These are phyloP conservation scores for Echinops telfairi DNA, from an alignment of 2,113 vertebrate genomes.

Conservation along the genomic window DNA sequence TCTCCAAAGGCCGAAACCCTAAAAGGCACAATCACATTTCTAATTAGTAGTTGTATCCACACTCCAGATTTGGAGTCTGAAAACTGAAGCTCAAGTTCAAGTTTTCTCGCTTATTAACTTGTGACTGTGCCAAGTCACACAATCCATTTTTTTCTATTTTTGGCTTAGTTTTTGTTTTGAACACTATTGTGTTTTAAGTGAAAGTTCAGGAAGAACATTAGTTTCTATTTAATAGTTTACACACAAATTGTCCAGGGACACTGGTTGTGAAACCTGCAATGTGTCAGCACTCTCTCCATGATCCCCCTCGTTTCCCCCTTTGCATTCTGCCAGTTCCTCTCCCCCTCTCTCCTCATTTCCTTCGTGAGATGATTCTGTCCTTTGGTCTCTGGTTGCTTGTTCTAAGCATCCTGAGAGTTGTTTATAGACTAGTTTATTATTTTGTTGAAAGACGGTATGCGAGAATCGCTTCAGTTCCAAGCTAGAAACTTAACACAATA, in stretches of 20 bases:
- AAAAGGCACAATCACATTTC: conserved; percentile 49
- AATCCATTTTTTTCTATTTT: not conserved
- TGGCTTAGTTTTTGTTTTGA: no score
- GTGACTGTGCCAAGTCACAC: not conserved
- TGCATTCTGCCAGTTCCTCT: no score
- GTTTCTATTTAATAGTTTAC: no score
- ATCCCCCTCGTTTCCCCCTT: no score
- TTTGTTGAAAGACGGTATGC: not conserved
- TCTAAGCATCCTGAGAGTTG: not conserved
- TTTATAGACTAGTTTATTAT: not conserved
- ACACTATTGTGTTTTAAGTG: no score
- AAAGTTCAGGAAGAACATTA: no score
- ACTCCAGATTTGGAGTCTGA: conserved; percentile 19
- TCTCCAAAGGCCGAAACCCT: conserved; percentile 21
- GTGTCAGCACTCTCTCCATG: no score
- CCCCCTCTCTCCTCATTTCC: no score
- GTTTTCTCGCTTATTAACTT: conserved; percentile 9
- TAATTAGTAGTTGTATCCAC: not conserved
- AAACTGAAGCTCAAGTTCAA: conserved; percentile 16
- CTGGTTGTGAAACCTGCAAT: no score
- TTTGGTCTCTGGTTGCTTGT: no score
- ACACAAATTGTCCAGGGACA: no score
- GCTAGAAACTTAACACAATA: not conserved
- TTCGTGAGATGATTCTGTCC: no score
- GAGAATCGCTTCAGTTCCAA: not conserved